Evolutionary conservation across 2,113 vertebrate species (phyloP).

Genomic region (Thymallus thymallus): DNA sequence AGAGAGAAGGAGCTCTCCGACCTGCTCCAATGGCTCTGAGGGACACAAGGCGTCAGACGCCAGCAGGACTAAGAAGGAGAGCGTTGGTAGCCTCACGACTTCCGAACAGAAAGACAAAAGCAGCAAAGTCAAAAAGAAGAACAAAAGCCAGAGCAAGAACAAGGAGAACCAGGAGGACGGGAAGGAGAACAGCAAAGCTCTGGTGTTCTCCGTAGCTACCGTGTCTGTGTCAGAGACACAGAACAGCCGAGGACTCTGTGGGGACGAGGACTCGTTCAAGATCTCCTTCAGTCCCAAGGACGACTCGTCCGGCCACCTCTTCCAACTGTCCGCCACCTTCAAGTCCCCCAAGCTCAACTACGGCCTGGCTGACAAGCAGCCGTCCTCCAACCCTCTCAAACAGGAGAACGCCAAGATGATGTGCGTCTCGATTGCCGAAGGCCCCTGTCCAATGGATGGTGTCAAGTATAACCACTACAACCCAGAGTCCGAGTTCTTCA

Average conservation of each 20-base stretch:
- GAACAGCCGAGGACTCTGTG: conserved; percentile 41
- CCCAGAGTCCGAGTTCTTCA: conserved; percentile 83
- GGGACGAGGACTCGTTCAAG: conserved; percentile 90
- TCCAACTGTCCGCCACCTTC: conserved; percentile 84
- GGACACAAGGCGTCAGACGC: conserved; percentile 76
- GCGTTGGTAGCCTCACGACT: conserved; percentile 46
- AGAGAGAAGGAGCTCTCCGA: conserved; percentile 81
- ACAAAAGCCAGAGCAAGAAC: conserved; percentile 87
- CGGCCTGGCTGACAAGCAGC: conserved; percentile 87
- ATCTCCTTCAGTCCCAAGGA: conserved; percentile 96
- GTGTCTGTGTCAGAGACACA: conserved; percentile 70
- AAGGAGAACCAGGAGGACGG: conserved; percentile 86
- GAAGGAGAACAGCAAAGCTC: conserved; percentile 88
- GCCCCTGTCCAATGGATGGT: conserved; percentile 77
- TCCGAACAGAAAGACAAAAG: conserved; percentile 91
- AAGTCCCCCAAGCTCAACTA: conserved; percentile 92
- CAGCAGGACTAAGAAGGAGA: conserved; percentile 84
- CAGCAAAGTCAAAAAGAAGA: conserved; percentile 89
- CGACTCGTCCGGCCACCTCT: conserved; percentile 90
- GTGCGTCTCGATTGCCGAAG: conserved; percentile 85
- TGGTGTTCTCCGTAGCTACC: conserved; percentile 76
- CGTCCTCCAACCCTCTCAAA: conserved; percentile 78
- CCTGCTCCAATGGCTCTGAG: conserved; percentile 81
- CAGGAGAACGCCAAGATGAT: conserved; percentile 88
- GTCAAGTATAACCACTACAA: conserved; percentile 84